Base-by-base conservation (phyloP, 92 coral and sea anemone genomes). In the Parazoanthus darwini region DNA sequence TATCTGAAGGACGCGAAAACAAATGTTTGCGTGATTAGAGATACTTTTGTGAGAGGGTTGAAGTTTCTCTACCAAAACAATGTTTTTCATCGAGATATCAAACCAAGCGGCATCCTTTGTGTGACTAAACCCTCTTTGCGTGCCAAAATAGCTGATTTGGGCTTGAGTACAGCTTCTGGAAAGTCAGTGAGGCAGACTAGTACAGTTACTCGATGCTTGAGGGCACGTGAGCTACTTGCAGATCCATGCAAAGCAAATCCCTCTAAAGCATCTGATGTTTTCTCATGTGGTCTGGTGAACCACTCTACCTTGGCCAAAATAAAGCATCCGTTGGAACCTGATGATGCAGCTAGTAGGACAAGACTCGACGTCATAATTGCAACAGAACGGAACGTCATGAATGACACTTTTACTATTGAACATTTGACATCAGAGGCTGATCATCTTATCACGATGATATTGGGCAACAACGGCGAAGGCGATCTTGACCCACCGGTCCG, bases 241-340 rank as follows among this genome's bases (percentile, higher is more conserved):
- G 20, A 70, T 22, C 86, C 65, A 48, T 67, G 65, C 35, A 48
- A 58, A 44, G 35, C 23, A 80, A 35, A 80, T 3, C 84, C 54
- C 42, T 13, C 86, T 20, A 42, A 51, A 46, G 86, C 67, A 11
- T 51, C 72, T 15, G 86, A 81, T 58, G 74, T 81, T 36, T 81
- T 81, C 35, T 20, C 78, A 36, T 58, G 77, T 67, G 56, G 48
- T 2, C 58, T 58, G 2, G 66, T 58, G 66, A 1, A 14, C 10
- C 66, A 58, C 75, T 85, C 39, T 70, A 58, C 72, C 79, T 70
- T 86, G 8, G 78, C 89, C 29, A 20, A 51, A 48, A 54, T 51
- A 35, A 73, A 86, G 38, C 89, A 86, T 75, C 70, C 89, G 4
- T 86, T 86, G 54, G 74, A 70, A 70, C 74, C 78, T 38, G 46